phyloP scores from a whole-genome alignment of 2,113 vertebrate species.

The Rana temporaria region DNA sequence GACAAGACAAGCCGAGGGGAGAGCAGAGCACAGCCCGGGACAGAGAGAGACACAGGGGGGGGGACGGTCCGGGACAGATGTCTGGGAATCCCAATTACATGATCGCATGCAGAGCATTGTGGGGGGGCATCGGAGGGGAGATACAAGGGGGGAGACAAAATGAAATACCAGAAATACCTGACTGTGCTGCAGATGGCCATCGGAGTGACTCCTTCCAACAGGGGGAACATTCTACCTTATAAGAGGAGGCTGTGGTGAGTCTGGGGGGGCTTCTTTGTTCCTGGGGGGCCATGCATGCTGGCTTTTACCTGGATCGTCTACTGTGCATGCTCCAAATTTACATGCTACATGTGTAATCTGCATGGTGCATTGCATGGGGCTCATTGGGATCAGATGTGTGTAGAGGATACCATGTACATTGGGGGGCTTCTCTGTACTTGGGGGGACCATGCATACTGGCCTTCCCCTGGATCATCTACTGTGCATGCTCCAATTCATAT shows the following conservation, averaged over 20 bases:
- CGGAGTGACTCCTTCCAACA: slow-evolving; percentile 96
- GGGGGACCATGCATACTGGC: too few relatives aligned
- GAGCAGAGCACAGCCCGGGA: neutral
- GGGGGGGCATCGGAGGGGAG: slow-evolving; percentile 83
- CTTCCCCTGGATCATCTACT: too few relatives aligned
- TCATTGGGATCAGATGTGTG: neutral
- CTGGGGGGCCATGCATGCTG: neutral
- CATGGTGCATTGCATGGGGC: slow-evolving; percentile 2
- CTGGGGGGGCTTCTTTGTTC: slow-evolving; percentile 18
- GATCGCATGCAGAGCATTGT: slow-evolving; percentile 91
- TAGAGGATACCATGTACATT: neutral
- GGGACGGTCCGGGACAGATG: slow-evolving; percentile 78
- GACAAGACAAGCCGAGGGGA: slow-evolving; percentile 62
- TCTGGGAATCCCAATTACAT: slow-evolving; percentile 84
- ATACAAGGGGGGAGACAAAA: slow-evolving; percentile 87
- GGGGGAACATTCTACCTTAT: slow-evolving; percentile 93
- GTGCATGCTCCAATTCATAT: too few relatives aligned
- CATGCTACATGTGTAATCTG: slow-evolving; percentile 1
- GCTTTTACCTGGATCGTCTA: neutral
- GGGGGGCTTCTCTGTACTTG: too few relatives aligned
- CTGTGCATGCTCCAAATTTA: neutral
- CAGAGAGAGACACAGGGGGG: slow-evolving; percentile 72
- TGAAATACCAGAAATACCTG: slow-evolving; percentile 99
- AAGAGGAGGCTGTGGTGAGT: slow-evolving; percentile 97
- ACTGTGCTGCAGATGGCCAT: slow-evolving; percentile 98